These are phyloP conservation scores for Heteromurus nitidus DNA, from an alignment of 2,888 invertebrate genomes.

Conservation along the genomic window DNA sequence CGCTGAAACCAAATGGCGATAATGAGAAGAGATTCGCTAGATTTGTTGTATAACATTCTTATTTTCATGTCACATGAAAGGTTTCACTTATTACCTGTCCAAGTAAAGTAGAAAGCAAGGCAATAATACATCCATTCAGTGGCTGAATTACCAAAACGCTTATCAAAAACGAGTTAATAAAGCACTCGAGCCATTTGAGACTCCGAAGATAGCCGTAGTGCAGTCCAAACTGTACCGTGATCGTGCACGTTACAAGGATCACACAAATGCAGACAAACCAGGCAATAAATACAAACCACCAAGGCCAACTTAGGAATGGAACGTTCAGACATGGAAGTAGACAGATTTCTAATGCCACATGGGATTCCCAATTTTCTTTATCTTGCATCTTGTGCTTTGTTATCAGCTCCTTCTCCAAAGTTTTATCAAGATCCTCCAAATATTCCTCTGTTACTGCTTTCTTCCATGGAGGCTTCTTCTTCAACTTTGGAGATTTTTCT, in stretches of 20 bases:
- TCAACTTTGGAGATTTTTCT: no score
- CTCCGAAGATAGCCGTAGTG: conserved; percentile 60
- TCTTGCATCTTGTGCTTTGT: conserved; percentile 23
- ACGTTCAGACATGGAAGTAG: not conserved
- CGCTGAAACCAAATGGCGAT: not conserved
- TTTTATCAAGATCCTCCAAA: conserved; percentile 21
- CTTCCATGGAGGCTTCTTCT: conserved; percentile 39
- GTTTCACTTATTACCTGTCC: conserved; percentile 29
- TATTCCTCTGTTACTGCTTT: conserved; percentile 27
- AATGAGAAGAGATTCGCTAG: not conserved
- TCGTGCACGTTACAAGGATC: conserved; percentile 32
- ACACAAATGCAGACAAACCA: conserved; percentile 54
- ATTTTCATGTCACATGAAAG: no score
- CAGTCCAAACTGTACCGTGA: conserved; percentile 58
- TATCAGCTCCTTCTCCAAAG: conserved; percentile 18
- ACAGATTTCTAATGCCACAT: conserved; percentile 31
- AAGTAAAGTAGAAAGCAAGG: conserved; percentile 31
- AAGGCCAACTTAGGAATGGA: conserved; percentile 31
- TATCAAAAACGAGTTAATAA: conserved; percentile 44
- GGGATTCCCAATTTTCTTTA: conserved; percentile 29
- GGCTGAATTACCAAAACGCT: conserved; percentile 63
- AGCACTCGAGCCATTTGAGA: conserved; percentile 62
- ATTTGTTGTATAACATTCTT: no score
- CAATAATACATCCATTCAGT: conserved; percentile 23
- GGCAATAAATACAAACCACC: conserved; percentile 62